phyloP scores from a whole-genome alignment of 2,888 invertebrate species.

The Cantharis rustica region DNA sequence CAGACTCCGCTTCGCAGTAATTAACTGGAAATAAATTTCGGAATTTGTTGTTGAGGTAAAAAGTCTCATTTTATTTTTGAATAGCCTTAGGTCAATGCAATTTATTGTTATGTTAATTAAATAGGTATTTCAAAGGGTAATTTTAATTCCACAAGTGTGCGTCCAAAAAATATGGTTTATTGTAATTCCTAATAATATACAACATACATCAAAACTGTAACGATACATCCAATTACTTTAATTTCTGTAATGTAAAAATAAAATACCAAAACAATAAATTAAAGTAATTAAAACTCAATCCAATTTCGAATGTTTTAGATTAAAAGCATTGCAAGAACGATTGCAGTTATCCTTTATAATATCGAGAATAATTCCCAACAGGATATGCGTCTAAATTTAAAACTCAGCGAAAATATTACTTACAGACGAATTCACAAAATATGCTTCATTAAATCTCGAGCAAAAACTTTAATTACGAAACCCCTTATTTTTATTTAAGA shows the following conservation, averaged over 20 bases:
- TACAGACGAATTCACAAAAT: neutral
- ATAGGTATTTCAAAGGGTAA: too few relatives aligned
- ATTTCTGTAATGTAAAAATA: neutral
- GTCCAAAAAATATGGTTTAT: neutral
- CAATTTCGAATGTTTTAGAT: neutral
- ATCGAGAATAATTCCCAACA: neutral
- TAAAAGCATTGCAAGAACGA: neutral
- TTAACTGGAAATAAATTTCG: too few relatives aligned
- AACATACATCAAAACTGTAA: neutral
- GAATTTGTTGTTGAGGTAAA: too few relatives aligned
- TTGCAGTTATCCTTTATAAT: neutral
- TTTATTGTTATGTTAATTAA: neutral
- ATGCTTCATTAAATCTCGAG: neutral
- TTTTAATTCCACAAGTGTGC: too few relatives aligned
- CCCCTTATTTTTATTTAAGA: neutral
- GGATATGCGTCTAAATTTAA: neutral
- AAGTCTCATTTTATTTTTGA: too few relatives aligned
- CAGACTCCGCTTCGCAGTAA: neutral
- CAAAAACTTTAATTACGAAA: neutral
- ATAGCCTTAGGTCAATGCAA: too few relatives aligned
- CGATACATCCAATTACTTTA: neutral
- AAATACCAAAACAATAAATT: neutral
- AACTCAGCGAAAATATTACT: neutral
- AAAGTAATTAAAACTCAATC: neutral
- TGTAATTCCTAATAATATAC: neutral